phyloP scores from a whole-genome alignment of 2,888 invertebrate genomes.

The Pterobdella sp. region DNA sequence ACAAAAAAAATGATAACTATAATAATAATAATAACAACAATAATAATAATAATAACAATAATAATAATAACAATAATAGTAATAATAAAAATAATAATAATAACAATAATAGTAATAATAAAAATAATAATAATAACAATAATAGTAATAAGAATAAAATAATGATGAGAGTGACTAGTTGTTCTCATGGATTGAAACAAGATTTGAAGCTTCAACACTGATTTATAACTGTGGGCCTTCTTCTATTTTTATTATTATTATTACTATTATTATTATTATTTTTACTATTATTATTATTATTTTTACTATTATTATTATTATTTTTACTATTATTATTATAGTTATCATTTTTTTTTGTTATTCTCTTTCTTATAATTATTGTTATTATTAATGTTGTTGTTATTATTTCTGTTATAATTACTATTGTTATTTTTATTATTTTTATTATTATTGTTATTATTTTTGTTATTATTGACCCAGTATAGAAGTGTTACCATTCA shows the following conservation, averaged over 20 bases:
- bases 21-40: slow-evolving; percentile 13
- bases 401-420: slow-evolving; percentile 1
- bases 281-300: slow-evolving; percentile 2
- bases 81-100: slow-evolving; percentile 20
- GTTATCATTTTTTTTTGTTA: slow-evolving; percentile 7
- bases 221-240: too few relatives aligned
- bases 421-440: not conserved
- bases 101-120: slow-evolving; percentile 9
- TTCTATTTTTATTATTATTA: not conserved
- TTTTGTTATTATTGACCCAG: slow-evolving; percentile 15
- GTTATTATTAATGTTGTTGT: slow-evolving; percentile 4
- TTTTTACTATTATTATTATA: slow-evolving; percentile 17
- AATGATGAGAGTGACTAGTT: too few relatives aligned
- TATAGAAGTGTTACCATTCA: slow-evolving; percentile 11
- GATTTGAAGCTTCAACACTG: too few relatives aligned
- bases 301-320: slow-evolving; percentile 18
- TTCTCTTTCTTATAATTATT: slow-evolving; percentile 3
- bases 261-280: not conserved
- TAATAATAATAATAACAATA: slow-evolving; percentile 5
- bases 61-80: not conserved
- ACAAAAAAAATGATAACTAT: slow-evolving; percentile 15
- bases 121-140: slow-evolving; percentile 9
- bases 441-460: not conserved
- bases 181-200: too few relatives aligned
- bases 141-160: not conserved